These are phyloP conservation scores for Sycobia sp. DNA, from an alignment of 1,140 invertebrate genomes.

Conservation along the genomic window DNA sequence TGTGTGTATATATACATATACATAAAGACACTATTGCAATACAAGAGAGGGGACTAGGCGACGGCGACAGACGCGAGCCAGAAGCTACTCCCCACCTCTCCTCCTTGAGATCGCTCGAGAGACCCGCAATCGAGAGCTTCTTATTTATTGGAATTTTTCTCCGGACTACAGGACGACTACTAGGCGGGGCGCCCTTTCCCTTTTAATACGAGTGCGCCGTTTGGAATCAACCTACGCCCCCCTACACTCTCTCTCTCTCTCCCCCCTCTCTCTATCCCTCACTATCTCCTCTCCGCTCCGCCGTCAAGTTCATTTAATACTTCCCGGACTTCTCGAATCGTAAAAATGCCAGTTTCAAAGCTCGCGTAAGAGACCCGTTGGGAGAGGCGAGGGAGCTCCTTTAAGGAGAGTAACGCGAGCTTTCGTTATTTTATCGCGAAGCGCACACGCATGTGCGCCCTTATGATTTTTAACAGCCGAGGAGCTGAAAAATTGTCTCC, in stretches of 20 bases:
- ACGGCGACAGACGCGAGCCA: background rate
- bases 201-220: too few species aligned
- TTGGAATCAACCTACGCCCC: too few species aligned
- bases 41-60: too few species aligned
- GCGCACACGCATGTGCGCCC: background rate
- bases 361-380: too few species aligned
- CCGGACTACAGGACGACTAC: background rate
- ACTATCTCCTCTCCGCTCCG: background rate
- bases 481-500: too few species aligned
- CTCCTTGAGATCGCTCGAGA: too few species aligned
- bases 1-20: too few species aligned
- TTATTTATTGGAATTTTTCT: constrained; percentile 21
- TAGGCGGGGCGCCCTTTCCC: background rate
- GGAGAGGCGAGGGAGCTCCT: too few species aligned
- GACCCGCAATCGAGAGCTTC: background rate
- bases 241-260: background rate
- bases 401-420: too few species aligned
- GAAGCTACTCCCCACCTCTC: too few species aligned
- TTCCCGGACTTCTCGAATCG: background rate
- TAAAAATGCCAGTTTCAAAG: constrained; percentile 20
- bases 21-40: too few species aligned
- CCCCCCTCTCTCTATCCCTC: background rate
- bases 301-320: too few species aligned
- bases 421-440: constrained; percentile 15
- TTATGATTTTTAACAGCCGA: background rate